Conservation (phyloP, 2,113 vertebrate genomes). For the Proterorhinus semilunaris region DNA sequence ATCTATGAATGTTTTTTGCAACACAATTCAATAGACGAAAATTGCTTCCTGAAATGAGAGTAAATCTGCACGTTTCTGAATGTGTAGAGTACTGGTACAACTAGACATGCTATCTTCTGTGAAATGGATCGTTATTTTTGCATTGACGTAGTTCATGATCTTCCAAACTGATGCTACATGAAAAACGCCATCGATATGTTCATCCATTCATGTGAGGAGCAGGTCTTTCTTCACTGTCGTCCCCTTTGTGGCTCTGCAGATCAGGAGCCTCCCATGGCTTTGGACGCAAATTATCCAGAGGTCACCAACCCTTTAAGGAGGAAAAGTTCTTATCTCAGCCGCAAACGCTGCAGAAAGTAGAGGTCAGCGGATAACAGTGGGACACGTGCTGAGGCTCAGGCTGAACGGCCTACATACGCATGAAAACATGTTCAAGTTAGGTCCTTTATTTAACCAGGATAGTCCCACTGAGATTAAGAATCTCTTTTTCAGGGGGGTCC, state of each 20-base stretch:
- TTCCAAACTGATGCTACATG: no score
- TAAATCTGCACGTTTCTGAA: no score
- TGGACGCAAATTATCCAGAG: background rate
- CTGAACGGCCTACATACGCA: conserved; percentile 43
- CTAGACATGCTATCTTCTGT: no score
- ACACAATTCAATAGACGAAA: no score
- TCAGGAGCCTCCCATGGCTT: background rate
- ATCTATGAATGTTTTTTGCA: no score
- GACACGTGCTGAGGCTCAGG: conserved; percentile 43
- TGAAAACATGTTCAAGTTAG: background rate
- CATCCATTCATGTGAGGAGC: background rate
- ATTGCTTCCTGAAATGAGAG: no score
- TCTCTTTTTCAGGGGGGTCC: no score
- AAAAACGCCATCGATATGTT: background rate
- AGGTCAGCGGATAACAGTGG: conserved; percentile 35
- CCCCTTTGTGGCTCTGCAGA: background rate
- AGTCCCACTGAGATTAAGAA: no score
- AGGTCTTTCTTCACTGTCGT: background rate
- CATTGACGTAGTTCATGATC: no score
- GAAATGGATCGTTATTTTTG: no score
- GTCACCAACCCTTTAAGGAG: background rate
- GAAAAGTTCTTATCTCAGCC: background rate
- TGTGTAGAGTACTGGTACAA: no score
- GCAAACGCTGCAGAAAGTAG: background rate
- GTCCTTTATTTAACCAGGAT: no score